A percentile compares a stretch with the other conserved stretches of the same genome.
phyloP scores from a whole-genome alignment of 2,797 vertebrate species.

The Siniperca obscura region DNA sequence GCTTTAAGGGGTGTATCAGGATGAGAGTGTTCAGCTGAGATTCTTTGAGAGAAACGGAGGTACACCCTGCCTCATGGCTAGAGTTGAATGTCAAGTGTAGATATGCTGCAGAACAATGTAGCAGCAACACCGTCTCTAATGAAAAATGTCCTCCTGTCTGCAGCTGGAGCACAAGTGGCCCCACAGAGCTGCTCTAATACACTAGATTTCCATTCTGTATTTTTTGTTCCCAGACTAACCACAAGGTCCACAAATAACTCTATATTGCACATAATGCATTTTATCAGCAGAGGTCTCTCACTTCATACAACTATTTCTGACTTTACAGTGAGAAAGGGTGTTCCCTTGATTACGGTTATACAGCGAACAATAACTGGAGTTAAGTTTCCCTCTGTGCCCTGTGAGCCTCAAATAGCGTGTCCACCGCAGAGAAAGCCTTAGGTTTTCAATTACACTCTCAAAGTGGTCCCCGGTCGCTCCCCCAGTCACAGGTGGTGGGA shows the following conservation, averaged over 20 bases:
- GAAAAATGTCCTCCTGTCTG: slow-evolving; percentile 73
- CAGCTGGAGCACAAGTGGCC: slow-evolving; percentile 54
- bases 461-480: slow-evolving; percentile 62
- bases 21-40: slow-evolving; percentile 68
- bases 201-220: slow-evolving; percentile 57
- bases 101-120: slow-evolving; percentile 73
- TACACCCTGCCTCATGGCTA: slow-evolving; percentile 71
- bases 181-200: slow-evolving; percentile 52
- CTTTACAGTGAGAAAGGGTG: slow-evolving; percentile 80
- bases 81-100: slow-evolving; percentile 73
- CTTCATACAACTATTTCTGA: slow-evolving; percentile 74
- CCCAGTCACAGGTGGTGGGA: slow-evolving; percentile 70
- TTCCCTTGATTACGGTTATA: slow-evolving; percentile 79
- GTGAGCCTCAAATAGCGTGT: slow-evolving; percentile 70
- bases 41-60: slow-evolving; percentile 62
- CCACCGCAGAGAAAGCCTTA: slow-evolving; percentile 56
- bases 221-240: slow-evolving; percentile 59
- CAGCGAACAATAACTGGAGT: slow-evolving; percentile 77
- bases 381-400: slow-evolving; percentile 72
- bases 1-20: slow-evolving; percentile 77
- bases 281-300: slow-evolving; percentile 77
- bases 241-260: slow-evolving; percentile 72
- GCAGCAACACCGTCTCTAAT: slow-evolving; percentile 47
- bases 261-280: slow-evolving; percentile 70
- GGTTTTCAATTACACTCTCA: slow-evolving; percentile 74